A percentile compares a stretch with the other conserved stretches of the same genome.
phyloP scores from a whole-genome alignment of 2,113 vertebrate genomes.

The Phasianus colchicus region DNA sequence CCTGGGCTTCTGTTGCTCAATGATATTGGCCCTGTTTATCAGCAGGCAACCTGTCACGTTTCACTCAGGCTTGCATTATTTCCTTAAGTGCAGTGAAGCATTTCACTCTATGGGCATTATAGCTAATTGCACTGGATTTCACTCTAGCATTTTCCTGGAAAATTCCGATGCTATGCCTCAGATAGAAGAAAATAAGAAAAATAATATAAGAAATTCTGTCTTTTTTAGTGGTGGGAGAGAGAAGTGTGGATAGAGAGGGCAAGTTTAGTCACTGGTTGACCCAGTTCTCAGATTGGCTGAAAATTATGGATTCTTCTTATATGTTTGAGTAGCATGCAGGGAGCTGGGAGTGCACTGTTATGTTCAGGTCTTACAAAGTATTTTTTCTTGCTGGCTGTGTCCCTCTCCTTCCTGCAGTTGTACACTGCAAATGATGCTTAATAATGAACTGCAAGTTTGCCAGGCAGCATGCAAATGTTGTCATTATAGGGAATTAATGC shows the following conservation, averaged over 20 bases:
- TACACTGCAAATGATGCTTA: background rate
- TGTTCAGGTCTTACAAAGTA: background rate
- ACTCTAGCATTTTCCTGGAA: background rate
- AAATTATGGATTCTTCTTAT: background rate
- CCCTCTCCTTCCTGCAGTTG: background rate
- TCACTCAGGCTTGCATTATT: background rate
- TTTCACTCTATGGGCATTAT: background rate
- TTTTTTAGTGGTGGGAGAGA: background rate
- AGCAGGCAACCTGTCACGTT: background rate
- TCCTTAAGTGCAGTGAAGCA: background rate
- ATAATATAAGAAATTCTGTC: background rate
- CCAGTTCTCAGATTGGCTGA: background rate
- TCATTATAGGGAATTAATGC: background rate
- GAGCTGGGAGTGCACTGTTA: background rate
- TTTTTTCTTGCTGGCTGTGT: background rate
- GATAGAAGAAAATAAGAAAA: background rate
- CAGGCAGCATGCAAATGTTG: background rate
- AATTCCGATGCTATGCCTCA: background rate
- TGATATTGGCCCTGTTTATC: conserved; percentile 62
- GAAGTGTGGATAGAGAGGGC: background rate
- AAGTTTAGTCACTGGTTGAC: background rate
- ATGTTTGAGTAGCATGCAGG: background rate
- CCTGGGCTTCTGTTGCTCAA: conserved; percentile 15
- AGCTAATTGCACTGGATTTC: background rate
- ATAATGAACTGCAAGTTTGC: background rate